Base-by-base conservation (phyloP, 2,113 vertebrate genomes). In the Mystacornis crossleyi region DNA sequence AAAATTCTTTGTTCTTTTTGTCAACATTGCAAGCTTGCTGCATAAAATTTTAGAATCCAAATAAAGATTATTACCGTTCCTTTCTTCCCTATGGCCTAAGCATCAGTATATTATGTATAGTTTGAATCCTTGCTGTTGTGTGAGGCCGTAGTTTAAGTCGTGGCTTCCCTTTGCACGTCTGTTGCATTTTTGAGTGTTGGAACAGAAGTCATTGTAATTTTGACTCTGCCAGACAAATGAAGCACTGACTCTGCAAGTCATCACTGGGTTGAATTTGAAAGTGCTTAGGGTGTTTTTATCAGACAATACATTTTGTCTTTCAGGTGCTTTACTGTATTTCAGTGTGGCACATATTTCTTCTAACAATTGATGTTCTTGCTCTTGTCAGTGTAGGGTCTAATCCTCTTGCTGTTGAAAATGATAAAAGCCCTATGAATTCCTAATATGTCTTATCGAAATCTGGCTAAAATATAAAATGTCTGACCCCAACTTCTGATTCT, bases 361-460 rank as follows among this genome's bases (percentile, higher is more conserved):
- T 72, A 90, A 96, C 88, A 93, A 86, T 62, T 83, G 88, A 92
- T 92, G 86, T 43, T 73, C 92, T 89, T 93, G 93, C 90, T 93
- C 93, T 86, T 94, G 86, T 96, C 92, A 96, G 88, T 14, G 3
- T 69, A 86, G 72, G 86, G 92, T 93, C 92, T 96, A 96, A 92
- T 95, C 92, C 90, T 92, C 70, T 86, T 53, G 82, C 95, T 90
- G 85, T 40, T 92, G 90, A 89, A 94, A 86, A 92, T 90, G 74
- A 96, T 94, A 93, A 90, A 96, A 95, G 90, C 65, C 55, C 72
- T 92, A 71, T 96, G 96, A 96, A 95, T 96, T 92, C 80, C 88
- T 97, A 96, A 95, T 97, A 92, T 20, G 79, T 92, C 93, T 93
- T 96, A 97, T 96, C 92, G 94, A 96, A 94, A 96, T 94, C 92